Base-by-base conservation (phyloP, 2,113 vertebrate genomes). In the Carassius gibelio region DNA sequence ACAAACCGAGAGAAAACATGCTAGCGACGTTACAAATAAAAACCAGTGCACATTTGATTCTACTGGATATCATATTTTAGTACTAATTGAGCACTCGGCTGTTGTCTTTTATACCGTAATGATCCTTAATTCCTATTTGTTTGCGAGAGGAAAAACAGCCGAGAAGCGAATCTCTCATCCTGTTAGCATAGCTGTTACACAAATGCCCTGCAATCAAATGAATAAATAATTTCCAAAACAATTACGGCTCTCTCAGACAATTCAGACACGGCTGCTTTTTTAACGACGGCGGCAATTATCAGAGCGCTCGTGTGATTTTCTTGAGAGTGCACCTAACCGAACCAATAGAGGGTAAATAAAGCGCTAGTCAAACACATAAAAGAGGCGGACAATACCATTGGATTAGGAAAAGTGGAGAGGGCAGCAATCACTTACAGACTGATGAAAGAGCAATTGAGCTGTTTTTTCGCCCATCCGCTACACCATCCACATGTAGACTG, bases 211-310 rank as follows among this genome's bases (percentile, higher is more conserved):
- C 84, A 89, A 90, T 89, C 84, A 81, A 86, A 82, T 48, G 82
- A 84, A 85, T 74, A 83, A 75, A 81, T 68, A 61, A 84, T 83
- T 21, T 69, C 83, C 71, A 87, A 89, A 92, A 91, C 88, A 91
- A 92, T 90, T 90, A 90, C 69, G 84, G 84, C 83, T 81, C 83
- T 89, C 85, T 89, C 84, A 88, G 87, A 90, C 84, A 89, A 83
- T 84, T 83, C 90, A 90, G 87, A 87, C 72, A 55, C 85, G 87
- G 66, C 69, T 75, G 89, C 89, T 89, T 81, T 86, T 83, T 85
- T 91, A 7, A 77, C 11, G 76, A 84, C 72, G 57, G 59, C 61
- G 66, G 81, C 89, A 91, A 91, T 92, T 92, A 93, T 87, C 83
- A 84, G 74, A 38, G 68, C 34, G 50, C 34, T 57, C 48, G 19